A percentile compares a stretch with the other conserved stretches of the same genome.
phyloP scores from a whole-genome alignment of 2,797 vertebrate species.

The Mus caroli region DNA sequence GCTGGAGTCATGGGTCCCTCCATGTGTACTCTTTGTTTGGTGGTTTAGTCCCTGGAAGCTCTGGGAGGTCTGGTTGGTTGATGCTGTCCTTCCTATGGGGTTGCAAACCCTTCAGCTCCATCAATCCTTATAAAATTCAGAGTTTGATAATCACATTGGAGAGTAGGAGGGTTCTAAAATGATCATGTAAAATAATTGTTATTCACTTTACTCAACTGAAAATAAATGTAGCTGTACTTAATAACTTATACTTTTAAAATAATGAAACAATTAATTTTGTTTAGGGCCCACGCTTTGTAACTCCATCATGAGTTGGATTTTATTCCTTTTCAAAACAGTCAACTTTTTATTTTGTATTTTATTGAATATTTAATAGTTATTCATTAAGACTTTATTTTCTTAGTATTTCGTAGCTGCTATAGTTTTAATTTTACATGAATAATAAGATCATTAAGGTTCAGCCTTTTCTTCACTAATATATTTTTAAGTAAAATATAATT shows the following conservation, averaged over 20 bases:
- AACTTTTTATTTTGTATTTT: not conserved
- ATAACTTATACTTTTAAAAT: not conserved
- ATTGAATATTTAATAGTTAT: not conserved
- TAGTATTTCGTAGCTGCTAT: not conserved
- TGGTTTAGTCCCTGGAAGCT: no score
- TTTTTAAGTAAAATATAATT: not conserved
- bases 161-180: not conserved
- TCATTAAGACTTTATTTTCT: not conserved
- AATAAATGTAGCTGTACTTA: not conserved
- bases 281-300: not conserved
- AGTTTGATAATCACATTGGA: not conserved
- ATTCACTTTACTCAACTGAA: not conserved
- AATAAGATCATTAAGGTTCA: not conserved
- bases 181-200: not conserved
- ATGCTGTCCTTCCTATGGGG: no score
- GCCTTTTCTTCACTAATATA: not conserved
- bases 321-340: not conserved
- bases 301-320: not conserved
- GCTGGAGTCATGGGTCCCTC: no score
- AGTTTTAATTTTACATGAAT: not conserved
- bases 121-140: not conserved
- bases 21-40: no score
- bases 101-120: no score
- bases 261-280: not conserved
- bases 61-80: no score